These are phyloP conservation scores for Plebejus anna DNA, from an alignment of 2,888 invertebrate species.

Conservation along the genomic window DNA sequence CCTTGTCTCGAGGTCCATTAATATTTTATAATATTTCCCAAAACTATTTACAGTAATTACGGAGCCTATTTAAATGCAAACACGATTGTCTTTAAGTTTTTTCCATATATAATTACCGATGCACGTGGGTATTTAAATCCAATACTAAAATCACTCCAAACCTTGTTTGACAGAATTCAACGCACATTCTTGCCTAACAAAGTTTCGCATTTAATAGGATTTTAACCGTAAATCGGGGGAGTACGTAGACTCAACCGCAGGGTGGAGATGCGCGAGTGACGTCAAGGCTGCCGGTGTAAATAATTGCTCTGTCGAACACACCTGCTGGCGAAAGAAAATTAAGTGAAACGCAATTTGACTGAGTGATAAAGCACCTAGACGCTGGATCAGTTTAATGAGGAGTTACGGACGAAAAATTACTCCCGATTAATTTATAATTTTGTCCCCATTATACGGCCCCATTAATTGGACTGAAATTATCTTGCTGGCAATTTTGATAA, in stretches of 20 bases:
- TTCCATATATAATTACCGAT: no score
- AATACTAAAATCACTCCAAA: background rate
- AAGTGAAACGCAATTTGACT: conserved; percentile 80
- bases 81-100: no score
- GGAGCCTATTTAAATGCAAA: no score
- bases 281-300: conserved; percentile 75
- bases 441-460: conserved; percentile 53
- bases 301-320: conserved; percentile 80
- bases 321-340: conserved; percentile 79
- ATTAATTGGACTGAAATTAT: conserved; percentile 53
- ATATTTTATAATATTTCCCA: no score
- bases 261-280: conserved; percentile 55
- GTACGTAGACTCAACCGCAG: conserved; percentile 54
- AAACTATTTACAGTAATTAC: no score
- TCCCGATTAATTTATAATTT: conserved; percentile 64
- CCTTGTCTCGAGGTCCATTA: no score
- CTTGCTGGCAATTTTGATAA: conserved; percentile 46
- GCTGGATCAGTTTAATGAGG: conserved; percentile 75
- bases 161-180: background rate
- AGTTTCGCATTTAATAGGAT: conserved; percentile 7
- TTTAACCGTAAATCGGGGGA: conserved; percentile 39
- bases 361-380: conserved; percentile 76
- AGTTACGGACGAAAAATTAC: conserved; percentile 72
- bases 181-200: background rate
- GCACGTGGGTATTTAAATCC: background rate